A percentile compares a stretch with the other conserved stretches of the same genome.
Conservation (phyloP, 2,797 vertebrate species). For the Orientallactaga sibirica region DNA sequence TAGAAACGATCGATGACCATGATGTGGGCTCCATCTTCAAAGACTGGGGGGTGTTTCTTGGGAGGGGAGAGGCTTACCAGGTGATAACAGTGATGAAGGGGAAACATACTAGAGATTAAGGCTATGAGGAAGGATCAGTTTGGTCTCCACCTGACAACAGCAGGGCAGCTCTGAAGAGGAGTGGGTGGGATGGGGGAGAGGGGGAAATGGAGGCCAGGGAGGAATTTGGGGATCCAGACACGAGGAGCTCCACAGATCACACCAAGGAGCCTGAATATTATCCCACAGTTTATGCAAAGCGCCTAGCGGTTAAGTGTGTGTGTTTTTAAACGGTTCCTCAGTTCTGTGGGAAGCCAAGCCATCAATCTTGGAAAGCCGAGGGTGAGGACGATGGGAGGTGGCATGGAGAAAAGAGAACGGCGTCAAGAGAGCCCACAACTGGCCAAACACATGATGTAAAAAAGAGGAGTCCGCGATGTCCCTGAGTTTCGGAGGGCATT, state of each 20-base stretch:
- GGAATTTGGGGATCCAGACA: not conserved
- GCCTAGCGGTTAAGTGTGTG: too few relatives aligned
- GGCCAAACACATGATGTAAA: not conserved
- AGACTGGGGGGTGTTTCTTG: not conserved
- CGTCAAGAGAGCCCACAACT: not conserved
- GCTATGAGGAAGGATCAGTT: not conserved
- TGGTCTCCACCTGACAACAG: not conserved
- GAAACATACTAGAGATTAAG: not conserved
- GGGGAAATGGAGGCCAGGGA: not conserved
- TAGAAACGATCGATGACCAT: not conserved
- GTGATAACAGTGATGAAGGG: too few relatives aligned
- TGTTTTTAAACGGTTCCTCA: not conserved
- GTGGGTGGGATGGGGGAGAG: too few relatives aligned
- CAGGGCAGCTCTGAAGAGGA: too few relatives aligned
- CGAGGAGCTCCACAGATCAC: not conserved
- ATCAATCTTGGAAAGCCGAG: not conserved
- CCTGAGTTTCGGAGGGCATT: fast-evolving
- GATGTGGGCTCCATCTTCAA: not conserved
- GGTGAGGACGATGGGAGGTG: not conserved
- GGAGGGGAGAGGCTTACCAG: not conserved
- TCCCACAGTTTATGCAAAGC: not conserved
- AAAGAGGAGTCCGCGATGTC: too few relatives aligned
- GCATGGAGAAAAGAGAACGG: not conserved
- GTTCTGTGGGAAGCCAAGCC: not conserved
- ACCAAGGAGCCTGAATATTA: too few relatives aligned